These are phyloP conservation scores for Nematostella vectensis DNA, from an alignment of 92 coral and sea anemone genomes.

Conservation along the genomic window DNA sequence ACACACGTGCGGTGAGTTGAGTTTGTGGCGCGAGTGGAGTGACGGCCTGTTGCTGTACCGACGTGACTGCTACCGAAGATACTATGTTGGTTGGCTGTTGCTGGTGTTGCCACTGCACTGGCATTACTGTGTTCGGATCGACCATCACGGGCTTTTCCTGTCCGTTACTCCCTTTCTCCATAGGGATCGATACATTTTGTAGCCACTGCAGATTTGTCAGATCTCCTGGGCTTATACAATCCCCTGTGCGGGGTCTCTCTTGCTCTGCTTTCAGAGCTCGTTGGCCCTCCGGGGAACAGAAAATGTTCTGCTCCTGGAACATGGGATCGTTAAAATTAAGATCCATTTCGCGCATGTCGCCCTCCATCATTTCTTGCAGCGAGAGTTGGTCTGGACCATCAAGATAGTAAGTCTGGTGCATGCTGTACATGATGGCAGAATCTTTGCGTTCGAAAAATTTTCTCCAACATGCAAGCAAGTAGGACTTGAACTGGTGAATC, in stretches of 20 bases:
- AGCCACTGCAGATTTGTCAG: slow-evolving; percentile 98
- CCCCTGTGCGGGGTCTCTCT: slow-evolving; percentile 62
- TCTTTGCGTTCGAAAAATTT: slow-evolving; percentile 32
- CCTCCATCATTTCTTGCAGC: slow-evolving; percentile 92
- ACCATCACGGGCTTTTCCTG: slow-evolving; percentile 87
- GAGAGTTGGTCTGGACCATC: slow-evolving; percentile 78
- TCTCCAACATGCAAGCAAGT: slow-evolving; percentile 35
- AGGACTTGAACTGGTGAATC: slow-evolving; percentile 81
- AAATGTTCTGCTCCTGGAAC: slow-evolving; percentile 65
- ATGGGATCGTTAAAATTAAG: slow-evolving; percentile 96
- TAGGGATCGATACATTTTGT: slow-evolving; percentile 94
- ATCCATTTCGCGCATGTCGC: slow-evolving; percentile 92
- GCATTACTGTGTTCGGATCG: slow-evolving; percentile 98
- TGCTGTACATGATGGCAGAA: slow-evolving; percentile 69
- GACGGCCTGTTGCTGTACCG: slow-evolving; percentile 37
- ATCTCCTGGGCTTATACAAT: slow-evolving; percentile 70
- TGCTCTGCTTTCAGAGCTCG: slow-evolving; percentile 54
- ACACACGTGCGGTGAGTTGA: slow-evolving; percentile 59
- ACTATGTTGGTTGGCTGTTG: slow-evolving; percentile 39
- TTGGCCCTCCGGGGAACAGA: slow-evolving; percentile 51
- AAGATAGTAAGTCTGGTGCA: slow-evolving; percentile 46
- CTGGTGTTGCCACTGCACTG: slow-evolving; percentile 84
- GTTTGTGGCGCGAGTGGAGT: slow-evolving; percentile 60
- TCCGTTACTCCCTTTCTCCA: slow-evolving; percentile 66
- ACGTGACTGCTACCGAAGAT: slow-evolving; percentile 48